Conservation (phyloP, 2,888 invertebrate genomes). For the Eucriotettix oculatus region DNA sequence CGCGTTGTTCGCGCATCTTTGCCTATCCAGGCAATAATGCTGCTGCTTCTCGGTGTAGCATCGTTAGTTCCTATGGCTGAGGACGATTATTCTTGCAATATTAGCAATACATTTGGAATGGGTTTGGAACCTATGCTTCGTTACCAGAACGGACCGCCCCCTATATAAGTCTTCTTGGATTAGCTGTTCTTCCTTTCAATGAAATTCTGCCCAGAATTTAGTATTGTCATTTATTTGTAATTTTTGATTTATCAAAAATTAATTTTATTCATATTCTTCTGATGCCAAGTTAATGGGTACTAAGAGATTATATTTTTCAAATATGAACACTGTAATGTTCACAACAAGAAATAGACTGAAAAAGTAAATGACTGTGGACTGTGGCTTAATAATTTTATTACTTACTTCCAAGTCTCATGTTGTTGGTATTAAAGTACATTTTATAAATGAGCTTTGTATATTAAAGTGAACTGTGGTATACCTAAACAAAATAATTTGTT, state of each 20-base stretch:
- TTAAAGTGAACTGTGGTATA: no score
- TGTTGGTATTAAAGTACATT: neutral
- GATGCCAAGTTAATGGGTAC: neutral
- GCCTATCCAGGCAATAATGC: conserved; percentile 86
- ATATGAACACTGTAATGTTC: neutral
- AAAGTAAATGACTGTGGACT: no score
- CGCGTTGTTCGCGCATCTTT: conserved; percentile 82
- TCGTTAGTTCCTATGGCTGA: conserved; percentile 68
- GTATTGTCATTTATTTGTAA: neutral
- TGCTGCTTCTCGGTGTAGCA: conserved; percentile 83
- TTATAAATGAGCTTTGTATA: neutral
- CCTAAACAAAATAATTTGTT: no score
- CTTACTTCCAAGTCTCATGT: neutral
- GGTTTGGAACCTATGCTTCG: conserved; percentile 77
- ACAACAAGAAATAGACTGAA: neutral
- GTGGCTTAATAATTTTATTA: no score
- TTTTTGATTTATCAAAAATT: neutral
- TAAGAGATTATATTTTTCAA: neutral
- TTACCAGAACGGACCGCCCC: conserved; percentile 88
- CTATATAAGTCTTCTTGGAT: conserved; percentile 43
- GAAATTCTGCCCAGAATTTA: no score
- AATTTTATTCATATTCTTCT: neutral
- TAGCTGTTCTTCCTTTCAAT: neutral
- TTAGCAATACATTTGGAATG: conserved; percentile 65
- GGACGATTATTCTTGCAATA: conserved; percentile 69